phyloP scores from a whole-genome alignment of 2,113 vertebrate species.

The Gulo gulo region DNA sequence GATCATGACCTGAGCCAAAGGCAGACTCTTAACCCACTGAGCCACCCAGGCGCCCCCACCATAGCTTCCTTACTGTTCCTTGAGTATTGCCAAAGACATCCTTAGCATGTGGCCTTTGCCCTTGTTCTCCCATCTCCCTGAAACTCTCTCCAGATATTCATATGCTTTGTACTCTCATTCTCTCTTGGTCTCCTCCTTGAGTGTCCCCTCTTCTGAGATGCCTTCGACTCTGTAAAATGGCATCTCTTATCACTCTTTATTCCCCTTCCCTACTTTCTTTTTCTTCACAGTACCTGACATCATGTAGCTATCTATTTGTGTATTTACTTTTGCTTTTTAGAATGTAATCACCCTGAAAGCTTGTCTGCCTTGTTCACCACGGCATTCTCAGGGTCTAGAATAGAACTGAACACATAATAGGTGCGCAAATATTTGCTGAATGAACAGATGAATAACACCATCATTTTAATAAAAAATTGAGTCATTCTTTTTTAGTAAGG shows the following conservation, averaged over 20 bases:
- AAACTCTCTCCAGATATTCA: not conserved
- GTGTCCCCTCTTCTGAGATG: not conserved
- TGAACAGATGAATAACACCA: not conserved
- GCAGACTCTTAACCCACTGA: not conserved
- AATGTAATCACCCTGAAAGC: not conserved
- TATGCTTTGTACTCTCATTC: not conserved
- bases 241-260: not conserved
- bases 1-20: not conserved
- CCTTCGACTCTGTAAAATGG: not conserved
- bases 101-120: too few relatives aligned
- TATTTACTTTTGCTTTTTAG: not conserved
- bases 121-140: accelerated
- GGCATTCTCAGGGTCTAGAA: not conserved
- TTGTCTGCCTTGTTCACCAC: not conserved
- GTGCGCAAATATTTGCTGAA: not conserved
- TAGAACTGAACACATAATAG: not conserved
- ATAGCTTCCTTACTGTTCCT: not conserved
- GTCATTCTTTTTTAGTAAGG: slow-evolving; percentile 22
- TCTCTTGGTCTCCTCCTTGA: not conserved
- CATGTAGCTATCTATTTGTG: not conserved
- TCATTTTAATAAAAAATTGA: slow-evolving; percentile 23
- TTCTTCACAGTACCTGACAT: not conserved
- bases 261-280: not conserved
- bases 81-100: not conserved
- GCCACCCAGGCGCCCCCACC: not conserved